phyloP scores from a whole-genome alignment of 2,888 invertebrate species.

The Harpalus rubripes region DNA sequence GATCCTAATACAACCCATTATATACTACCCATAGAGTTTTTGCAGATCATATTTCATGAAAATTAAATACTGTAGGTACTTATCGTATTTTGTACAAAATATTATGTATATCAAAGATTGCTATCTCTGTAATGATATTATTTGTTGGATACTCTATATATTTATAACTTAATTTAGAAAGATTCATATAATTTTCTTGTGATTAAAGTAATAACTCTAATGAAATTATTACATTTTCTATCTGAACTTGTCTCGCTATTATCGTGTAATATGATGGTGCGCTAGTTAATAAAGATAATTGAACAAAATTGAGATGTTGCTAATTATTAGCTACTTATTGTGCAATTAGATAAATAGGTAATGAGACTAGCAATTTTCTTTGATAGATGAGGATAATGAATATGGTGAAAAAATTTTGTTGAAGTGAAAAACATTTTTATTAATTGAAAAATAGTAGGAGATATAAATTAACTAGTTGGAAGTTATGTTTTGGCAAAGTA shows the following conservation, averaged over 20 bases:
- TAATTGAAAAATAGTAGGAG: not conserved
- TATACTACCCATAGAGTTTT: too few species aligned
- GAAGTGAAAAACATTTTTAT: conserved; percentile 3
- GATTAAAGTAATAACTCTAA: conserved; percentile 30
- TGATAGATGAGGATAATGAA: conserved; percentile 34
- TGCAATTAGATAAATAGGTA: conserved; percentile 43
- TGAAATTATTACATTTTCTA: conserved; percentile 43
- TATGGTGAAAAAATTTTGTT: not conserved
- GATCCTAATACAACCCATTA: too few species aligned
- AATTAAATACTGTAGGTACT: too few species aligned
- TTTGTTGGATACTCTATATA: not conserved
- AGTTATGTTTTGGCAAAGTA: conserved; percentile 29
- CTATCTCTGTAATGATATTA: not conserved
- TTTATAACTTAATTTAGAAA: not conserved
- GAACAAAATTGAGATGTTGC: conserved; percentile 22
- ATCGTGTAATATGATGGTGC: conserved; percentile 30
- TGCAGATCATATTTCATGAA: too few species aligned
- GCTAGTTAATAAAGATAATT: conserved; percentile 46
- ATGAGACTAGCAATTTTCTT: conserved; percentile 21
- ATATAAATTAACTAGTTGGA: not conserved
- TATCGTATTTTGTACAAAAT: too few species aligned
- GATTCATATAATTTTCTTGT: conserved; percentile 20
- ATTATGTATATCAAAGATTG: not conserved
- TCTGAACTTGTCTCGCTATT: conserved; percentile 3
- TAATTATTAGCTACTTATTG: conserved; percentile 34